Conservation (phyloP, 92 coral and sea anemone species). For the Actinostola sp. region DNA sequence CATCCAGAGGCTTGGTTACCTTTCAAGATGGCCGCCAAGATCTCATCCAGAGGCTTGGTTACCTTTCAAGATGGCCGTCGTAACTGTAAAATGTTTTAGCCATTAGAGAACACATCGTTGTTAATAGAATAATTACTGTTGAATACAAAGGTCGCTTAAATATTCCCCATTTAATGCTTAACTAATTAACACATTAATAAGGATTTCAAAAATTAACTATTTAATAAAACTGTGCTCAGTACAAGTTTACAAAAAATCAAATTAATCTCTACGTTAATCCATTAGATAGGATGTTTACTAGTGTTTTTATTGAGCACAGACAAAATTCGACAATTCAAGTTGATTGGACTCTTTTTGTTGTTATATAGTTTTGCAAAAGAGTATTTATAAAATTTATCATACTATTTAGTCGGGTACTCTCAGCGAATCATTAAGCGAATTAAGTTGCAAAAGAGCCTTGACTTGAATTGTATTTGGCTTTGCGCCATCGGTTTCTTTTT, state of each 20-base stretch:
- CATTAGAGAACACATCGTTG: too few species aligned
- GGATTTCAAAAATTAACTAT: neutral
- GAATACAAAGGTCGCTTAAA: too few species aligned
- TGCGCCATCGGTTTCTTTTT: neutral
- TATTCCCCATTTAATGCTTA: too few species aligned
- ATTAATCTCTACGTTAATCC: too few species aligned
- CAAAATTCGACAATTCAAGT: neutral
- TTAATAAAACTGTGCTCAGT: neutral
- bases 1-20: too few species aligned
- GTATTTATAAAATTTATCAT: neutral
- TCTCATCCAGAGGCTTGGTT: too few species aligned
- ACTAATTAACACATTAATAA: too few species aligned
- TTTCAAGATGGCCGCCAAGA: too few species aligned
- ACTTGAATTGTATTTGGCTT: neutral
- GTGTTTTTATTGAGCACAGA: neutral
- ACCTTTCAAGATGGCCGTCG: too few species aligned
- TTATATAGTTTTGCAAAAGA: conserved; percentile 6
- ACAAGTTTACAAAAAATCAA: too few species aligned
- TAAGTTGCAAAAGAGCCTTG: neutral
- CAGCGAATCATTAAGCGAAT: conserved; percentile 8
- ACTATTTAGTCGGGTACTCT: neutral
- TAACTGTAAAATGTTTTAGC: too few species aligned
- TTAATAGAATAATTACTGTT: too few species aligned
- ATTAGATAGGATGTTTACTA: neutral
- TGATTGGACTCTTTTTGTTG: neutral